Percentiles rank a stretch among this genome's conserved stretches.
Evolutionary conservation across 2,888 invertebrate species (phyloP).

Genomic region (Ichneumoninae sp.): DNA sequence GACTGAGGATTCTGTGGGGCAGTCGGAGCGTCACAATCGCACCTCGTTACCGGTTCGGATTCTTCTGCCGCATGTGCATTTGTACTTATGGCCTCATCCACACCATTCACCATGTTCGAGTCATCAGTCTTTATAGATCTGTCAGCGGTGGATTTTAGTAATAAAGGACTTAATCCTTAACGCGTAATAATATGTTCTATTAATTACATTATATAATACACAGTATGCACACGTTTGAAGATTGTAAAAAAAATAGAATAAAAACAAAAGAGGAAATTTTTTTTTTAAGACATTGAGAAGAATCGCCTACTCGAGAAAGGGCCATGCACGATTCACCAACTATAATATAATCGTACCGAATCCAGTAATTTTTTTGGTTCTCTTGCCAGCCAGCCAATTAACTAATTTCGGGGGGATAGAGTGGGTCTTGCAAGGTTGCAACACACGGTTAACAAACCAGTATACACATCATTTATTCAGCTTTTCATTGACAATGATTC

Average conservation of each 20-base stretch:
- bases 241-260: constrained; percentile 9
- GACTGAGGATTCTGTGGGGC: constrained; percentile 81
- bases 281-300: neutral
- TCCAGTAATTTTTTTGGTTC: constrained; percentile 36
- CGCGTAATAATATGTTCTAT: constrained; percentile 59
- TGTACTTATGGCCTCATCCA: constrained; percentile 82
- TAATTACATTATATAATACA: constrained; percentile 53
- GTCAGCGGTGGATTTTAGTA: constrained; percentile 86
- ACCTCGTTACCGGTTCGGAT: constrained; percentile 81
- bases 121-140: constrained; percentile 90
- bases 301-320: constrained; percentile 19
- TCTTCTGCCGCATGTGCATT: constrained; percentile 81
- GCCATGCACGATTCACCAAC: constrained; percentile 13
- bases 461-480: constrained; percentile 80
- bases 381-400: constrained; percentile 56
- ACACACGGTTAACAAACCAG: constrained; percentile 81
- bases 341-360: constrained; percentile 13
- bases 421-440: constrained; percentile 75
- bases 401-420: constrained; percentile 59
- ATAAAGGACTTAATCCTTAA: constrained; percentile 74
- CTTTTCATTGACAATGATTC: constrained; percentile 78
- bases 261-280: neutral
- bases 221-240: constrained; percentile 38
- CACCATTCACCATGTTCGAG: constrained; percentile 81
- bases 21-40: constrained; percentile 81